These are phyloP conservation scores for Synergus japonicus DNA, from an alignment of 2,888 invertebrate species.

Conservation along the genomic window DNA sequence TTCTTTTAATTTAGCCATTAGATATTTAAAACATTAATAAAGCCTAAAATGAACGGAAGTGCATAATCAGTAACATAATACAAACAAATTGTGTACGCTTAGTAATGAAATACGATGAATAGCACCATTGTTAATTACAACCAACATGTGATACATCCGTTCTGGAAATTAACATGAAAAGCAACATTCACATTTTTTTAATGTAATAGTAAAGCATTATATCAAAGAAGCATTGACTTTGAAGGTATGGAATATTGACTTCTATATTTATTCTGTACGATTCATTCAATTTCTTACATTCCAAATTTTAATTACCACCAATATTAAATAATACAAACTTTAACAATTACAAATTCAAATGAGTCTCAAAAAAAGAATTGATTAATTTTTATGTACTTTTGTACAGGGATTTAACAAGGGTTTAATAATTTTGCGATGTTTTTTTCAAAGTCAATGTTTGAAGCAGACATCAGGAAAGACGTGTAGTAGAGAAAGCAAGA, in stretches of 20 bases:
- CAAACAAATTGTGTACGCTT: not conserved
- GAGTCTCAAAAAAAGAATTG: no score
- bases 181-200: not conserved
- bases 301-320: no score
- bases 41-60: not conserved
- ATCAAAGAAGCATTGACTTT: slow-evolving; percentile 5
- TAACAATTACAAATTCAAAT: no score
- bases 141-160: not conserved
- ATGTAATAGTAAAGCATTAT: not conserved
- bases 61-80: not conserved
- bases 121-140: not conserved
- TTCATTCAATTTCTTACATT: no score
- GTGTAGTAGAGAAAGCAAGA: slow-evolving; percentile 50
- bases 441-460: slow-evolving; percentile 34
- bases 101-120: not conserved
- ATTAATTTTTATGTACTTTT: no score
- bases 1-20: not conserved
- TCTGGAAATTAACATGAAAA: not conserved
- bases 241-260: not conserved
- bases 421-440: not conserved
- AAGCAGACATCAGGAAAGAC: slow-evolving; percentile 31
- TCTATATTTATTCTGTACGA: not conserved
- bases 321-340: no score
- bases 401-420: no score
- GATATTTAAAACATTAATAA: not conserved